Evolutionary conservation across 2,797 vertebrate species (phyloP).

Genomic region (Falco novaeseelandiae): DNA sequence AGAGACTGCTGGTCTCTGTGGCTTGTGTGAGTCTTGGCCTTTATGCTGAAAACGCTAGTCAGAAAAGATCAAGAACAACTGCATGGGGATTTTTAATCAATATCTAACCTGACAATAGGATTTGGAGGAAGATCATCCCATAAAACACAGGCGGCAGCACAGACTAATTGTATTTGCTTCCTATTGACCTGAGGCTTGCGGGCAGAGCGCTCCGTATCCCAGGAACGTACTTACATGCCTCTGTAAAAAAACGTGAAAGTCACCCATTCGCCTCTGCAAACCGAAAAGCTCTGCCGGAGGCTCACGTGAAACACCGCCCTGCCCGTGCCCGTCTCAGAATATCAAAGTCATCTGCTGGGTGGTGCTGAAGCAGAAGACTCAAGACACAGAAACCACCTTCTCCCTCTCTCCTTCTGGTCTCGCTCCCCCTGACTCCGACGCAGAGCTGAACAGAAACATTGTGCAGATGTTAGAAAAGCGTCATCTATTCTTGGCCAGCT

Average conservation of each 20-base stretch:
- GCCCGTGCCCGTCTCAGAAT: not conserved
- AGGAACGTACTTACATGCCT: not conserved
- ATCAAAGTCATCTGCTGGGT: not conserved
- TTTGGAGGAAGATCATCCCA: conserved; percentile 9
- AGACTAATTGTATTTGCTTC: not conserved
- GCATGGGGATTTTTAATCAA: not conserved
- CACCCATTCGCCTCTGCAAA: not conserved
- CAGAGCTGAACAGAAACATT: not conserved
- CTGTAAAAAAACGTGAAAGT: not conserved
- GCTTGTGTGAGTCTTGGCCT: not conserved
- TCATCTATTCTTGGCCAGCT: not conserved
- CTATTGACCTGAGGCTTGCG: not conserved
- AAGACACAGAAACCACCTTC: not conserved
- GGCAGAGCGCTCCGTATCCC: not conserved
- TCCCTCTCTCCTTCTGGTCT: not conserved
- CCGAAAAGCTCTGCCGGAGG: not conserved
- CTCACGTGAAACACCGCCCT: not conserved
- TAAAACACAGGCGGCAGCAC: rapidly evolving
- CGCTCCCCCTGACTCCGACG: not conserved
- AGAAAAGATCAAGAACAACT: not conserved
- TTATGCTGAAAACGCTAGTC: rapidly evolving
- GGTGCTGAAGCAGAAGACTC: not conserved
- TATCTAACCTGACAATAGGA: not conserved
- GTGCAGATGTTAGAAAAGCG: not conserved
- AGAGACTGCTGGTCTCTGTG: not conserved